These are phyloP conservation scores for Atherinomorus stipes DNA, from an alignment of 2,113 vertebrate genomes.

Conservation along the genomic window DNA sequence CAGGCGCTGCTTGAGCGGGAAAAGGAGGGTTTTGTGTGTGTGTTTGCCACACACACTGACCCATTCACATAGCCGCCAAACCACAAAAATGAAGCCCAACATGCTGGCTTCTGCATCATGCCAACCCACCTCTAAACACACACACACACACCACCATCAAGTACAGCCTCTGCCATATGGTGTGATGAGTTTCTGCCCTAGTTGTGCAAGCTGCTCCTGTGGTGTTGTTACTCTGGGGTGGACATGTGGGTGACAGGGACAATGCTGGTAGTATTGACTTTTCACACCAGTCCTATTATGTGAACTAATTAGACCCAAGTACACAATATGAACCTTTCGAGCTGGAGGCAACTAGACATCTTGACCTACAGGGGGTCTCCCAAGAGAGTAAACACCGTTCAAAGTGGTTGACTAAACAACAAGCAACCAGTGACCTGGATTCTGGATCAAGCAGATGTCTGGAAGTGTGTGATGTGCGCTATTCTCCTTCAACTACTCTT, in stretches of 20 bases:
- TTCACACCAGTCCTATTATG: conserved; percentile 62
- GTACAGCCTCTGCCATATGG: conserved; percentile 54
- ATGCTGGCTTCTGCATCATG: conserved; percentile 3
- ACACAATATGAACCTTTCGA: conserved; percentile 41
- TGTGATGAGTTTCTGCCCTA: conserved; percentile 68
- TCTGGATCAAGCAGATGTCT: conserved; percentile 38
- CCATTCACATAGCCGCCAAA: conserved; percentile 1
- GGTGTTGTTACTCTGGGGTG: conserved; percentile 32
- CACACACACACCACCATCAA: conserved; percentile 18
- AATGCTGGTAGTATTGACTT: conserved; percentile 64
- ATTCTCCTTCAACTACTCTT: neutral
- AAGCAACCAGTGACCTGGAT: neutral
- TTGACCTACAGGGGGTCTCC: conserved; percentile 13
- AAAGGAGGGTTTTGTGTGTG: conserved; percentile 38
- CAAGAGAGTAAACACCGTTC: conserved; percentile 45
- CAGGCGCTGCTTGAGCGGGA: conserved; percentile 31
- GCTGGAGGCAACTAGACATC: conserved; percentile 29
- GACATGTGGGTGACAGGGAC: conserved; percentile 34
- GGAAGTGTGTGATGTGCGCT: conserved; percentile 15
- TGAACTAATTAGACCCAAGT: conserved; percentile 64
- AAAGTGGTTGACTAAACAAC: conserved; percentile 14
- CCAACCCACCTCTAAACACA: conserved; percentile 22
- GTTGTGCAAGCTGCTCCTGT: conserved; percentile 51
- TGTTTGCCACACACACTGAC: neutral
- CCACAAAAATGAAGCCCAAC: conserved; percentile 34